A percentile compares a stretch with the other conserved stretches of the same genome.
Evolutionary conservation across 1,140 invertebrate species (phyloP).

Genomic region (Bombus consobrinus): DNA sequence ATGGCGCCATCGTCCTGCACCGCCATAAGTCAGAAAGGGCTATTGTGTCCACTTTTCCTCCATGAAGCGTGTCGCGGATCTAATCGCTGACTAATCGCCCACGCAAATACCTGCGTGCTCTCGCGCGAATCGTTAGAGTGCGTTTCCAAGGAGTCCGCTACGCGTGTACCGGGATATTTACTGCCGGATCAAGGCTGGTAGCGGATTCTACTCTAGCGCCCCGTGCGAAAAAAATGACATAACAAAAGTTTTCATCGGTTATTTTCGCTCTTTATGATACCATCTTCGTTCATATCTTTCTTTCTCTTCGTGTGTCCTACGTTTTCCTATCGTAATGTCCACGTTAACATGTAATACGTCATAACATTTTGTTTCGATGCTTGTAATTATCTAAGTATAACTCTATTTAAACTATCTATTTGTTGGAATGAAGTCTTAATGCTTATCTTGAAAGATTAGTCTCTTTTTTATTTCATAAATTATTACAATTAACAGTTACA

Average conservation of each 20-base stretch:
- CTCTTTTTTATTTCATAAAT: neutral
- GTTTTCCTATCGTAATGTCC: neutral
- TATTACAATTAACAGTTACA: no score
- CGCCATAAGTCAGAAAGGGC: conserved; percentile 76
- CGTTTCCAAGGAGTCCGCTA: conserved; percentile 54
- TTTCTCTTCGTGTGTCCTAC: neutral
- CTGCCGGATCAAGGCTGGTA: conserved; percentile 61
- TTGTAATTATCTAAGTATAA: neutral
- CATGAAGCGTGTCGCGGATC: conserved; percentile 72
- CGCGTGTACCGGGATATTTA: conserved; percentile 59
- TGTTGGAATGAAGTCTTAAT: neutral
- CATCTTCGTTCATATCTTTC: neutral
- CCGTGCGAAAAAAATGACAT: conserved; percentile 17
- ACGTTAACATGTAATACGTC: neutral
- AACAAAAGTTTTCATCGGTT: conserved; percentile 31
- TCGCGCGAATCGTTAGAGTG: conserved; percentile 63
- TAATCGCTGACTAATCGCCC: conserved; percentile 79
- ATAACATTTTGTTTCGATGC: neutral
- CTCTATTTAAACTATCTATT: neutral
- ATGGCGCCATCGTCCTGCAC: conserved; percentile 50
- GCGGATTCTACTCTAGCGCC: conserved; percentile 31
- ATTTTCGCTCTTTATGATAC: conserved; percentile 28
- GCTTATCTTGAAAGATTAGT: neutral
- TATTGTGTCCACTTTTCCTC: conserved; percentile 75
- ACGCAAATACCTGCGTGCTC: conserved; percentile 73